Evolutionary conservation across 2,113 vertebrate species (phyloP), one percentile per base, ranked within the genome.

Genomic region (Athene cunicularia): DNA sequence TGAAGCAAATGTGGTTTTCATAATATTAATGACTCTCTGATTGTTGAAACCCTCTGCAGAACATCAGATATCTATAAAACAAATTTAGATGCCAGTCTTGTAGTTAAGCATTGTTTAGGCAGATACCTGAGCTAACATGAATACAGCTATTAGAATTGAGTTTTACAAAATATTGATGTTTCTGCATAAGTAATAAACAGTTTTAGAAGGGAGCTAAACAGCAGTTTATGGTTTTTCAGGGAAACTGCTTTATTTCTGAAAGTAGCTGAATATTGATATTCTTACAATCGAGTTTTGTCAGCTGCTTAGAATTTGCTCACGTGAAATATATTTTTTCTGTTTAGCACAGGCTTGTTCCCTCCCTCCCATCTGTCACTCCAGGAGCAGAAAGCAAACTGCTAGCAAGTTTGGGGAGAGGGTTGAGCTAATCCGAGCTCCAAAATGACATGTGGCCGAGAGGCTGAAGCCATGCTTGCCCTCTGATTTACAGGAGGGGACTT

Each of bases 131-230:
- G 88, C 86, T 86, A 47, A 83, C 37, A 39, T 86, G 92, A 95
- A 80, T 77, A 16, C 67, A 86, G 64, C 63, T 90, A 49, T 94
- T 95, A 92, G 68, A 79, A 72, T 14, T 68, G 80, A 95, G 76
- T 76, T 95, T 95, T 95, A 64, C 63, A 86, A 86, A 96, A 88
- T 93, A 96, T 92, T 93, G 88, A 93, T 0, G 0, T 95, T 95
- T 80, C 75, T 75, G 55, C 52, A 5, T 41, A 67, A 92, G 75
- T 81, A 93, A 86, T 95, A 76, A 95, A 92, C 72, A 74, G 68
- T 90, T 95, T 93, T 84, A 80, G 72, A 84, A 92, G 33, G 19
- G 73, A 93, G 22, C 88, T 95, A 85, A 96, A 55, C 19, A 82
- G 27, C 4, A 3, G 19, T 88, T 88, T 86, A 72, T 56, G 19